These are phyloP conservation scores for Dendrocincla fuliginosa DNA, from an alignment of 2,797 vertebrate genomes.

Conservation along the genomic window DNA sequence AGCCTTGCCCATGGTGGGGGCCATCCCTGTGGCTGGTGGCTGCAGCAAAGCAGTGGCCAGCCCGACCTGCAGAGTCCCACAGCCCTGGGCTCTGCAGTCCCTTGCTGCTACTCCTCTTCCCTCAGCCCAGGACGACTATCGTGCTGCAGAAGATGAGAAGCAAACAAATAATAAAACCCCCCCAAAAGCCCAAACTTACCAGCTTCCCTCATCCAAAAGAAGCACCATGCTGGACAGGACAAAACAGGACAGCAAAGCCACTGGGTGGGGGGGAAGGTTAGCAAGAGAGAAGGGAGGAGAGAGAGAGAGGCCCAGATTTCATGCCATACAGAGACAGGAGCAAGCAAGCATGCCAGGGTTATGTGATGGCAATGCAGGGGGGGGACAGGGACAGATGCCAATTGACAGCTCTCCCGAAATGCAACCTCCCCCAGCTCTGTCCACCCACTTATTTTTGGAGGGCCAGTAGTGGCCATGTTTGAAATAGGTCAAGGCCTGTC, in stretches of 20 bases:
- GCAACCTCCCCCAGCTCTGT: neutral
- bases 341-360: constrained; percentile 1
- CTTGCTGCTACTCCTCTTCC: neutral
- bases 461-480: neutral
- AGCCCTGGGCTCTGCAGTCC: neutral
- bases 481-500: neutral
- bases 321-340: neutral
- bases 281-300: neutral
- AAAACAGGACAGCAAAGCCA: constrained; percentile 47
- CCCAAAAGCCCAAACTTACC: constrained; percentile 49
- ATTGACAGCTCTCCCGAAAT: neutral
- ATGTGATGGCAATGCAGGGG: constrained; percentile 21
- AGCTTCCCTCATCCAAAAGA: constrained; percentile 72
- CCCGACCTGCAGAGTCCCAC: neutral
- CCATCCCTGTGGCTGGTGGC: neutral
- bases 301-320: neutral
- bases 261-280: neutral
- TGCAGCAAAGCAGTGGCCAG: neutral
- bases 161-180: constrained; percentile 12
- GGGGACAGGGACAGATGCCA: constrained; percentile 15
- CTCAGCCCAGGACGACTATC: neutral
- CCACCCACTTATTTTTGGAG: constrained; percentile 11
- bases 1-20: neutral
- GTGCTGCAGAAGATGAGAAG: constrained; percentile 67
- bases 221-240: constrained; percentile 36